A percentile compares a stretch with the other conserved stretches of the same genome.
Conservation (phyloP, 2,113 vertebrate species). For the Amphiprion ocellaris region DNA sequence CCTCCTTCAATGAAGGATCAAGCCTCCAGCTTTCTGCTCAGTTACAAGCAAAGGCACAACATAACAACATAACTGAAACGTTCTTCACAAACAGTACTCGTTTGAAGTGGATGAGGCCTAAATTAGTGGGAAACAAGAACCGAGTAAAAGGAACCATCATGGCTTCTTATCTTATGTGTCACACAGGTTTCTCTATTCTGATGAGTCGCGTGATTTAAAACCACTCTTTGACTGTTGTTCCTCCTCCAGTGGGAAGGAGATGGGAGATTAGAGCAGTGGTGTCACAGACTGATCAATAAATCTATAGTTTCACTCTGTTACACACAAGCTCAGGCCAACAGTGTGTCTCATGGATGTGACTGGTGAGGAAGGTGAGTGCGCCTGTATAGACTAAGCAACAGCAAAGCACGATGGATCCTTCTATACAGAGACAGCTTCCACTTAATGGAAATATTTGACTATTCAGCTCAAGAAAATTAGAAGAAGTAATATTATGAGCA, state of each 20-base stretch:
- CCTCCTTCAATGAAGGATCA: not conserved
- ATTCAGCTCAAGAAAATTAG: no score
- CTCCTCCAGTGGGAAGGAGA: constrained; percentile 27
- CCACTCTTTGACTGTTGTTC: not conserved
- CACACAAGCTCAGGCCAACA: not conserved
- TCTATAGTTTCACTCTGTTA: constrained; percentile 13
- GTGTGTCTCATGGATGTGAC: constrained; percentile 5
- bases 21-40: not conserved
- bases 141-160: not conserved
- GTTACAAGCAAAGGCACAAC: not conserved
- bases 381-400: not conserved
- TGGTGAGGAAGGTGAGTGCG: not conserved
- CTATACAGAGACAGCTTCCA: not conserved
- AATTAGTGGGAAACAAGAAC: not conserved
- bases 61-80: not conserved
- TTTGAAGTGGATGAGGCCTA: not conserved
- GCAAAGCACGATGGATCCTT: not conserved
- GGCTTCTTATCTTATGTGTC: constrained; percentile 2
- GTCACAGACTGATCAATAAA: constrained; percentile 41
- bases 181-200: constrained; percentile 8
- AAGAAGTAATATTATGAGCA: no score
- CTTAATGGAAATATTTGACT: no score
- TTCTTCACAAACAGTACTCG: not conserved
- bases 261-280: constrained; percentile 5
- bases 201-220: constrained; percentile 7